Evolutionary conservation across 92 coral and sea anemone genomes (phyloP), one percentile per base, ranked within the genome.

Genomic region (Paramuricea clavata): DNA sequence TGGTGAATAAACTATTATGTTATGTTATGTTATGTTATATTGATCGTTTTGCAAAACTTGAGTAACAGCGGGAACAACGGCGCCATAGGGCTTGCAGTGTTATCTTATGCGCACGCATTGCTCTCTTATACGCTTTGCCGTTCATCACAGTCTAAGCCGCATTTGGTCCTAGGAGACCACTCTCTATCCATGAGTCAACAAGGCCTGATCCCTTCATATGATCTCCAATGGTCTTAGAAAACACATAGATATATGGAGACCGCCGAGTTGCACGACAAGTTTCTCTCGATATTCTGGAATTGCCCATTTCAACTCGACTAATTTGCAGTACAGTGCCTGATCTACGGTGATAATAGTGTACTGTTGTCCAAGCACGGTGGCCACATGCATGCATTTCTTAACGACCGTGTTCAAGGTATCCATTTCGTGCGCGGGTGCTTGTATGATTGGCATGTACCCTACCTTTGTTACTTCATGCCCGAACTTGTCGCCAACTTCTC

Each of bases 361-460:
- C 6, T 34, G 88, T 68, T 87, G 90, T 10, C 89, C 90, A 17
- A 86, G 89, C 2, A 32, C 57, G 22, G 81, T 69, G 1, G 93
- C 59, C 11, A 90, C 74, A 86, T 81, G 92, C 93, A 90, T 84
- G 72, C 93, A 87, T 44, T 49, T 78, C 68, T 57, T 84, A 10
- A 90, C 92, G 42, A 93, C 93, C 9, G 92, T 80, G 56, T 90
- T 90, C 30, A 93, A 57, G 3, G 95, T 92, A 54, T 82, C 91
- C 17, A 82, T 26, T 52, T 86, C 89, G 54, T 89, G 95, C 2
- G 88, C 91, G 12, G 90, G 90, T 22, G 91, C 89, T 70, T 82
- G 80, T 64, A 91, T 33, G 61, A 64, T 85, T 36, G 88, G 90
- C 92, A 85, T 79, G 73, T 89, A 92, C 39, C 92, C 94, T 16